Evolutionary conservation across 2,797 vertebrate genomes (phyloP).

Genomic region (Sebastes dallii): DNA sequence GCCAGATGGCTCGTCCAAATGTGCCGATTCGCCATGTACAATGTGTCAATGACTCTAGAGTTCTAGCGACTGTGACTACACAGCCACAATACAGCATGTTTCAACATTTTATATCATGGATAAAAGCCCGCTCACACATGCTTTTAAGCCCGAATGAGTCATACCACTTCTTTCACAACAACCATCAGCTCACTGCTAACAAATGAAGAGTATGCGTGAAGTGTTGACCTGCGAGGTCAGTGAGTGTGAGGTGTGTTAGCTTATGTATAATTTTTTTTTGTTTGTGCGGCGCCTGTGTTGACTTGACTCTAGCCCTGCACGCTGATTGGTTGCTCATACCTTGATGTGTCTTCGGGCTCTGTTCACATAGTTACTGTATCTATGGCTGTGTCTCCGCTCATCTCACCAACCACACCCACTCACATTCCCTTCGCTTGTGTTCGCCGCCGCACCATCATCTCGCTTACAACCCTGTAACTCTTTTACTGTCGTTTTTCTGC

Average conservation of each 20-base stretch:
- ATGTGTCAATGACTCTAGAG: conserved; percentile 57
- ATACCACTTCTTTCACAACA: conserved; percentile 34
- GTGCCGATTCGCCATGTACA: conserved; percentile 58
- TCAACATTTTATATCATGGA: conserved; percentile 43
- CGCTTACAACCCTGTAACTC: conserved; percentile 35
- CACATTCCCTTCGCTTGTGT: conserved; percentile 43
- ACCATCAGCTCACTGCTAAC: conserved; percentile 22
- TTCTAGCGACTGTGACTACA: conserved; percentile 12
- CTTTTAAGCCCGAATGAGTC: conserved; percentile 44
- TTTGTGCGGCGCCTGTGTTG: conserved; percentile 8
- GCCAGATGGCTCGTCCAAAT: conserved; percentile 78
- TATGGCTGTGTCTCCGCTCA: conserved; percentile 70
- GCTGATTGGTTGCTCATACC: conserved; percentile 69
- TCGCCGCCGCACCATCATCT: conserved; percentile 12
- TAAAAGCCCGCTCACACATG: conserved; percentile 44
- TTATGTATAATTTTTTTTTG: conserved; percentile 1
- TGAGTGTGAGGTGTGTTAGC: conserved; percentile 1
- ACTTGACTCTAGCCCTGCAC: conserved; percentile 40
- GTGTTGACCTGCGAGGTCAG: conserved; percentile 25
- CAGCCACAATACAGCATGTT: conserved; percentile 19
- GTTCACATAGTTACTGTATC: conserved; percentile 80
- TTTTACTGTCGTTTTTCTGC: background rate
- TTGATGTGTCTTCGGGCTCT: conserved; percentile 64
- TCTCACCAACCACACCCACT: conserved; percentile 73
- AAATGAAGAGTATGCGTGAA: conserved; percentile 6